phyloP scores from a whole-genome alignment of 2,113 vertebrate genomes.

The Copsychus sechellarum region DNA sequence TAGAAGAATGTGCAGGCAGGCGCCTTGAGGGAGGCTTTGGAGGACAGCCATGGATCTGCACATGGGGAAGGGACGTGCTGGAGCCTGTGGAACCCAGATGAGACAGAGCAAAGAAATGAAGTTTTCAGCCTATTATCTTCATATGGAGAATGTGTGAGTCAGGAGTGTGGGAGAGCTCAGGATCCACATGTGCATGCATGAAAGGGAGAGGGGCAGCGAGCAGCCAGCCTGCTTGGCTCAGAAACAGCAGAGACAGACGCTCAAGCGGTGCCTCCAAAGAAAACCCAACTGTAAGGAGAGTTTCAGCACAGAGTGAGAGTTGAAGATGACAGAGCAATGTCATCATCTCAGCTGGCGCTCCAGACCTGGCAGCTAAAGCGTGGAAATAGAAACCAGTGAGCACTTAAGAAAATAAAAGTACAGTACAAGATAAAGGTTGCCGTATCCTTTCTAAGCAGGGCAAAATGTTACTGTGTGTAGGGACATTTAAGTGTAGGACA shows the following conservation, averaged over 20 bases:
- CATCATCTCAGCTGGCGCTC: background rate
- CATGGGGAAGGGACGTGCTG: accelerated
- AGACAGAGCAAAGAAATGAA: background rate
- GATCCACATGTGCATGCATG: background rate
- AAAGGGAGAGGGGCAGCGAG: background rate
- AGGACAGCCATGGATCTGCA: background rate
- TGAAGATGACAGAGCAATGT: background rate
- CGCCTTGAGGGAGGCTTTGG: background rate
- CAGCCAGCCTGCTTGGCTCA: background rate
- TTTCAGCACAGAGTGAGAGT: background rate
- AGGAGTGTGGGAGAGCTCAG: background rate
- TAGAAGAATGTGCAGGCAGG: accelerated
- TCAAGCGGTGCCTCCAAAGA: background rate
- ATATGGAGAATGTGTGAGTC: background rate
- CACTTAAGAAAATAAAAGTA: background rate
- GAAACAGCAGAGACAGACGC: background rate
- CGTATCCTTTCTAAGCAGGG: background rate
- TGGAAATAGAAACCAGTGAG: background rate
- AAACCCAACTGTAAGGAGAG: background rate
- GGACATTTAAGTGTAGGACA: background rate
- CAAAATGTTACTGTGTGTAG: accelerated
- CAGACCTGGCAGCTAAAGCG: background rate
- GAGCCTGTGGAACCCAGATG: background rate
- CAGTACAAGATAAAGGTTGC: background rate
- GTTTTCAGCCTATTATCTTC: background rate